Conservation (phyloP, 2,113 vertebrate genomes). For the Dolichallabes microphthalmus region DNA sequence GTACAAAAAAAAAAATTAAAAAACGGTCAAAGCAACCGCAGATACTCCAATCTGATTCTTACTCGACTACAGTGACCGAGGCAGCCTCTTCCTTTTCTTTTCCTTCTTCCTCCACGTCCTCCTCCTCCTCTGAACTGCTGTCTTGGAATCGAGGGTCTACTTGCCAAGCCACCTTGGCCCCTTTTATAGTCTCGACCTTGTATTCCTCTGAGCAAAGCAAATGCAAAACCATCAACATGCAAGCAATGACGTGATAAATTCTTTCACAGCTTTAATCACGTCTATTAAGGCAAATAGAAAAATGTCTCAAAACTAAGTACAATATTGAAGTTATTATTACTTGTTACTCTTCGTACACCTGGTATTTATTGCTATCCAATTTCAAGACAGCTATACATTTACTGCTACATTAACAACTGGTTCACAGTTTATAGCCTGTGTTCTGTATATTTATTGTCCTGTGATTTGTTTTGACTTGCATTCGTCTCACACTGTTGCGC, state of each 20-base stretch:
- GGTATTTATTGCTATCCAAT: no score
- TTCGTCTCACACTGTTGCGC: no score
- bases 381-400: no score
- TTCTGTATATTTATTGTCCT: no score
- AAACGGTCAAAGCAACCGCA: neutral
- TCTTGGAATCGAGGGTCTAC: constrained; percentile 82
- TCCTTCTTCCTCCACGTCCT: constrained; percentile 53
- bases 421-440: no score
- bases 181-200: constrained; percentile 68
- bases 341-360: no score
- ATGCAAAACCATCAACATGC: neutral
- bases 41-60: constrained; percentile 46
- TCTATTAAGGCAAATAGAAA: neutral
- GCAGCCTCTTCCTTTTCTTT: constrained; percentile 50
- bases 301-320: neutral
- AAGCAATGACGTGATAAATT: neutral
- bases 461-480: no score
- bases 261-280: neutral
- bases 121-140: constrained; percentile 85
- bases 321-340: neutral
- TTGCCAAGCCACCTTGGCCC: constrained; percentile 76
- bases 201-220: constrained; percentile 72
- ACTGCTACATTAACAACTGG: no score
- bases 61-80: constrained; percentile 60
- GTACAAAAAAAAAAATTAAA: neutral